Evolutionary conservation across 2,113 vertebrate genomes (phyloP).

Genomic region (Eublepharis macularius): DNA sequence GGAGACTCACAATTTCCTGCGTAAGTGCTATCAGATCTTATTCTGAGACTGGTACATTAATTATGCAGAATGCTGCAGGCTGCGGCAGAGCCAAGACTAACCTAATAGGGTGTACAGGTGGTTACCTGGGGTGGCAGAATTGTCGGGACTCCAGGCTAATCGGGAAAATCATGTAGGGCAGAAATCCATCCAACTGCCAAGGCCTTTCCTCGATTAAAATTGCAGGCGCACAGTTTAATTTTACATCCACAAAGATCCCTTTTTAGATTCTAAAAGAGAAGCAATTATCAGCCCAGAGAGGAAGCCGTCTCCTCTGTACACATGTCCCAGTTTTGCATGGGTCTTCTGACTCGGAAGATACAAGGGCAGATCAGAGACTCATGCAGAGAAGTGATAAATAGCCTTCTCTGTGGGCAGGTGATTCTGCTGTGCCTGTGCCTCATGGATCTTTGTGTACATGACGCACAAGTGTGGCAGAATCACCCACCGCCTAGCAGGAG

Average conservation of each 20-base stretch:
- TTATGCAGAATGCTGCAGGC: neutral
- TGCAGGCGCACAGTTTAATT: neutral
- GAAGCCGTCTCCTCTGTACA: no score
- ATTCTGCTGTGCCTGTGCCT: neutral
- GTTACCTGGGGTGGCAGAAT: neutral
- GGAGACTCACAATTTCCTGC: conserved; percentile 44
- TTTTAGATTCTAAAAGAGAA: neutral
- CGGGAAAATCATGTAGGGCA: neutral
- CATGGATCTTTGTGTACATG: neutral
- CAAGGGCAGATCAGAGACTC: neutral
- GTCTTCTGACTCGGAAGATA: neutral
- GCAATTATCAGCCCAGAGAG: neutral
- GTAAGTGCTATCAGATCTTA: conserved; percentile 48
- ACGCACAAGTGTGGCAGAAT: neutral
- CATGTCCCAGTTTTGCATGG: no score
- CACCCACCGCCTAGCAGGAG: neutral
- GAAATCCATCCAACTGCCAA: neutral
- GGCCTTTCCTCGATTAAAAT: neutral
- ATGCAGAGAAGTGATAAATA: neutral
- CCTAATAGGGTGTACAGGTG: neutral
- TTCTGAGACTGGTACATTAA: conserved; percentile 14
- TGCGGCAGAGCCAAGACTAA: neutral
- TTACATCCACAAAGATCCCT: neutral
- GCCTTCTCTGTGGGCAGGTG: neutral
- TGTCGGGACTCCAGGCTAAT: neutral